phyloP scores from a whole-genome alignment of 2,797 vertebrate species.

The Neosilurus mollespiculum region DNA sequence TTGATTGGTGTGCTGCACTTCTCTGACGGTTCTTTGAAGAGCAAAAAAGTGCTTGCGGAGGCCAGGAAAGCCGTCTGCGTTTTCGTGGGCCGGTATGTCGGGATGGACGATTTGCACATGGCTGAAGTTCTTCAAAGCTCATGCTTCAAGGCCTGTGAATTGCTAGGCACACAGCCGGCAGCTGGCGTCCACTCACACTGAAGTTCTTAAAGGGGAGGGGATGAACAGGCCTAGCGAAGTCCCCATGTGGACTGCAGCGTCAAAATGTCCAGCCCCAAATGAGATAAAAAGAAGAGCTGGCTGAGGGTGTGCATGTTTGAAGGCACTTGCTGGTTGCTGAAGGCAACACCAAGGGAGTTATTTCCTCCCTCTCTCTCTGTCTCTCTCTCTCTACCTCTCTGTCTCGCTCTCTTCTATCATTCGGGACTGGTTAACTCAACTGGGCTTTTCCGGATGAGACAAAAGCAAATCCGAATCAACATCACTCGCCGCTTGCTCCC shows the following conservation, averaged over 20 bases:
- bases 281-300: background rate
- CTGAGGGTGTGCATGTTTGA: slow-evolving; percentile 7
- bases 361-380: slow-evolving; percentile 38
- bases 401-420: slow-evolving; percentile 40
- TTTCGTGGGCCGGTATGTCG: slow-evolving; percentile 9
- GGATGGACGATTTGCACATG: slow-evolving; percentile 25
- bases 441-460: slow-evolving; percentile 41
- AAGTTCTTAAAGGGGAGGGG: slow-evolving; percentile 15
- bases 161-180: slow-evolving; percentile 19
- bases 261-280: slow-evolving; percentile 4
- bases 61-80: slow-evolving; percentile 5
- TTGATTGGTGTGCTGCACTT: slow-evolving; percentile 44
- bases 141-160: slow-evolving; percentile 33
- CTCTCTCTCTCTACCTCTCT: slow-evolving; percentile 39
- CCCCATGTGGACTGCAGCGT: background rate
- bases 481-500: slow-evolving; percentile 55
- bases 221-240: background rate
- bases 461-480: slow-evolving; percentile 44
- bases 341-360: slow-evolving; percentile 29
- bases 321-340: slow-evolving; percentile 16
- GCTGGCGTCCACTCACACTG: slow-evolving; percentile 32
- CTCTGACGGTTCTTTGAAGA: slow-evolving; percentile 32
- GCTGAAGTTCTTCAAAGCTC: slow-evolving; percentile 36
- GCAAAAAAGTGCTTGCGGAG: background rate
- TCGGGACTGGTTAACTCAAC: slow-evolving; percentile 47